phyloP scores from a whole-genome alignment of 2,888 invertebrate species.

The Acronicta alni region DNA sequence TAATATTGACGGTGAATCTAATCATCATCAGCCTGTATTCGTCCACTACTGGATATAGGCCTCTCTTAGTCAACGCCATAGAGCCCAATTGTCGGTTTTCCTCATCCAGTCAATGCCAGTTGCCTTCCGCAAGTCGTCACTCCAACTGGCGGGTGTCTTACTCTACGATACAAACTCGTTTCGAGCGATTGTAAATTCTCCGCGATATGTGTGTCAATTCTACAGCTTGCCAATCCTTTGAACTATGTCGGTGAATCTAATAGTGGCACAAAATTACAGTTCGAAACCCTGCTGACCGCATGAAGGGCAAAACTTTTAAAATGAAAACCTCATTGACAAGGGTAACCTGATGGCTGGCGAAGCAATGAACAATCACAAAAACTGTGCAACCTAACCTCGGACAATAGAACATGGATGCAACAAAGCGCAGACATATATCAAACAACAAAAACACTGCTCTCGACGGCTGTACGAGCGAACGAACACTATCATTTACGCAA shows the following conservation, averaged over 20 bases:
- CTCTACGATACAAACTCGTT: too few relatives aligned
- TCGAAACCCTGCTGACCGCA: slow-evolving; percentile 15
- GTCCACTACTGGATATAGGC: too few relatives aligned
- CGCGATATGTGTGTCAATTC: too few relatives aligned
- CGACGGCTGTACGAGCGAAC: slow-evolving; percentile 66
- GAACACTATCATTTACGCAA: slow-evolving; percentile 87
- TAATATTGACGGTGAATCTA: too few relatives aligned
- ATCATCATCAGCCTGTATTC: too few relatives aligned
- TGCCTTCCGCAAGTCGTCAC: too few relatives aligned
- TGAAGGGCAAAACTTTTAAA: slow-evolving; percentile 33
- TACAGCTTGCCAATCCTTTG: too few relatives aligned
- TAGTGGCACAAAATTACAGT: slow-evolving; percentile 22
- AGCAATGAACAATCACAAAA: slow-evolving; percentile 70
- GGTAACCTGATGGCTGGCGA: slow-evolving; percentile 47
- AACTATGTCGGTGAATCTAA: slow-evolving; percentile 7
- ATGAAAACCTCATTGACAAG: slow-evolving; percentile 35
- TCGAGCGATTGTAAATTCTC: too few relatives aligned
- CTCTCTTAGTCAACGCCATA: too few relatives aligned
- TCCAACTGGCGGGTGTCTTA: too few relatives aligned
- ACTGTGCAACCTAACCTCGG: slow-evolving; percentile 67
- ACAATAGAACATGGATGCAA: slow-evolving; percentile 72
- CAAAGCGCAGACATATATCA: slow-evolving; percentile 84
- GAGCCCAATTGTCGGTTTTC: too few relatives aligned
- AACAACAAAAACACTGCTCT: slow-evolving; percentile 85
- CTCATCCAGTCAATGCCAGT: too few relatives aligned